These are phyloP conservation scores for Drosophila neotestacea DNA, from an alignment of 2,888 invertebrate genomes.

Conservation along the genomic window DNA sequence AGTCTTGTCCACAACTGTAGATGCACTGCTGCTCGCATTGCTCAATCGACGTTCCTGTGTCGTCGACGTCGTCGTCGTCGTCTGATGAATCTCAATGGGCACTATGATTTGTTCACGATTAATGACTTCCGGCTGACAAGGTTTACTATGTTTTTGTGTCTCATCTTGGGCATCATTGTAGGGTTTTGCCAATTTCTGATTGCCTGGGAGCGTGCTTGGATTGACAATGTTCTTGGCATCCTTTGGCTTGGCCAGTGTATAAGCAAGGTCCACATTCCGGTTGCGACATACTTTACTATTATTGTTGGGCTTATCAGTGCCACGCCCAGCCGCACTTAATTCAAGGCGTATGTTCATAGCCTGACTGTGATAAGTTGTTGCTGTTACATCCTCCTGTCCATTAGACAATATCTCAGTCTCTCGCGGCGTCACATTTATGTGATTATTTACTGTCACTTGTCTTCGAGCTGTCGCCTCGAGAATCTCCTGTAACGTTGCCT, in stretches of 20 bases:
- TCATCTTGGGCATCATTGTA: constrained; percentile 9
- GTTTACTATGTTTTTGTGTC: constrained; percentile 27
- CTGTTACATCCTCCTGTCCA: constrained; percentile 14
- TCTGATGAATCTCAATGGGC: constrained; percentile 77
- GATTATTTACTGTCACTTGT: constrained; percentile 85
- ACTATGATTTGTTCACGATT: constrained; percentile 73
- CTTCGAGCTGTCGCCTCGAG: constrained; percentile 22
- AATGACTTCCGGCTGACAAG: constrained; percentile 43
- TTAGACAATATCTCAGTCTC: constrained; percentile 25
- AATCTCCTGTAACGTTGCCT: neutral
- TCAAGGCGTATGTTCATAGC: constrained; percentile 82
- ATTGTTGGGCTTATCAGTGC: constrained; percentile 79
- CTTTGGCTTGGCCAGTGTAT: constrained; percentile 76
- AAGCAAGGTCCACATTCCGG: constrained; percentile 85
- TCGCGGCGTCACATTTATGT: constrained; percentile 78
- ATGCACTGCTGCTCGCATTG: constrained; percentile 75
- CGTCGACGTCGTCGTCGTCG: constrained; percentile 31
- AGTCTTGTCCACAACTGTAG: constrained; percentile 82
- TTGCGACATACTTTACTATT: constrained; percentile 83
- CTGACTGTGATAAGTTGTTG: constrained; percentile 71
- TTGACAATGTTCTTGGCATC: constrained; percentile 18
- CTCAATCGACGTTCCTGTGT: constrained; percentile 59
- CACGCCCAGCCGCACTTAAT: constrained; percentile 36
- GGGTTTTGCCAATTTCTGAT: constrained; percentile 35
- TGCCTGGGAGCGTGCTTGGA: constrained; percentile 36